These are phyloP conservation scores for Podabrus alpinus DNA, from an alignment of 2,888 invertebrate species.

Conservation along the genomic window DNA sequence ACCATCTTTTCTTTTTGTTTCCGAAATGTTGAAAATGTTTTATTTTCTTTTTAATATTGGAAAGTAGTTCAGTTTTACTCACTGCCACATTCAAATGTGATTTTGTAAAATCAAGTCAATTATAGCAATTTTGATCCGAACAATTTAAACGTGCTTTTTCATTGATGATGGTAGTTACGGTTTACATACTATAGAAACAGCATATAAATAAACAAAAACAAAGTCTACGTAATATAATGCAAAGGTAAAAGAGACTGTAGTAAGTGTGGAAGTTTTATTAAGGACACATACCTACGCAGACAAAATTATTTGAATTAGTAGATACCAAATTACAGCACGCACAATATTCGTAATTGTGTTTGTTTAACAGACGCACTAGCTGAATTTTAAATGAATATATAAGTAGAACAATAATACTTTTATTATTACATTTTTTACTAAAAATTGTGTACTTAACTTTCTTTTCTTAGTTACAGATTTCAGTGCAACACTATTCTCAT, in stretches of 20 bases:
- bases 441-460: neutral
- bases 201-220: neutral
- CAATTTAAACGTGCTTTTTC: too few species aligned
- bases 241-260: neutral
- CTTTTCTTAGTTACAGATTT: constrained; percentile 1
- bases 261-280: neutral
- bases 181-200: too few species aligned
- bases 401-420: neutral
- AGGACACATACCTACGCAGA: neutral
- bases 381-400: neutral
- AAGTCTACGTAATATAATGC: too few species aligned
- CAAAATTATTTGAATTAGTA: neutral
- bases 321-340: neutral
- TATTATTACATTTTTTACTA: neutral
- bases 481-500: neutral
- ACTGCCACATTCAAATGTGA: too few species aligned
- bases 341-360: neutral
- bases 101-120: too few species aligned
- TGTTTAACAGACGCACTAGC: neutral
- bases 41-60: too few species aligned
- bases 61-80: too few species aligned
- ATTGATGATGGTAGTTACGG: too few species aligned
- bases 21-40: too few species aligned
- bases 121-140: too few species aligned
- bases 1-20: too few species aligned